Conservation (phyloP, 2,888 invertebrate genomes). For the Athalia circularis region DNA sequence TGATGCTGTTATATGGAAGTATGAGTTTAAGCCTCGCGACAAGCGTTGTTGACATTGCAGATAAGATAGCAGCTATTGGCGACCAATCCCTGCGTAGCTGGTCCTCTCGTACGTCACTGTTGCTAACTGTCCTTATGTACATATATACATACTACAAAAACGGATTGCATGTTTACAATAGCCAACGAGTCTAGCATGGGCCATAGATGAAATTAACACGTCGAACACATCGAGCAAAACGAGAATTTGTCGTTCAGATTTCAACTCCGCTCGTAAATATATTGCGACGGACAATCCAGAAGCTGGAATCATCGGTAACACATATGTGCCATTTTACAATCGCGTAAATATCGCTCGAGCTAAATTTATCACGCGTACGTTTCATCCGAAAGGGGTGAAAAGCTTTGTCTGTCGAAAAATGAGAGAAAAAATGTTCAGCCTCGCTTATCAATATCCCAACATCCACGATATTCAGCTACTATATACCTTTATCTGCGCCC, state of each 20-base stretch:
- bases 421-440: not conserved
- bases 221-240: not conserved
- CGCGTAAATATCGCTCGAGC: not conserved
- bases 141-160: conserved; percentile 32
- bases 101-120: conserved; percentile 45
- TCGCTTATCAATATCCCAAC: too few species aligned
- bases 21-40: conserved; percentile 39
- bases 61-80: conserved; percentile 62
- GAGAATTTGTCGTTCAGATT: not conserved
- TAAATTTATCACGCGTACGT: not conserved
- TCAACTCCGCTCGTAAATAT: not conserved
- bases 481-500: not conserved
- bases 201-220: conserved; percentile 31
- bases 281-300: not conserved
- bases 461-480: not conserved
- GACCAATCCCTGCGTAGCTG: conserved; percentile 56
- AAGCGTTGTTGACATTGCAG: conserved; percentile 61
- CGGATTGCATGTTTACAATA: conserved; percentile 39
- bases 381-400: not conserved
- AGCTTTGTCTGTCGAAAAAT: not conserved
- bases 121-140: conserved; percentile 47
- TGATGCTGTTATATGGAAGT: too few species aligned
- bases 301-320: too few species aligned
- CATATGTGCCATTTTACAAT: not conserved
- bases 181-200: not conserved